phyloP scores from a whole-genome alignment of 2,113 vertebrate species.

The Choloepus hoffmanni region DNA sequence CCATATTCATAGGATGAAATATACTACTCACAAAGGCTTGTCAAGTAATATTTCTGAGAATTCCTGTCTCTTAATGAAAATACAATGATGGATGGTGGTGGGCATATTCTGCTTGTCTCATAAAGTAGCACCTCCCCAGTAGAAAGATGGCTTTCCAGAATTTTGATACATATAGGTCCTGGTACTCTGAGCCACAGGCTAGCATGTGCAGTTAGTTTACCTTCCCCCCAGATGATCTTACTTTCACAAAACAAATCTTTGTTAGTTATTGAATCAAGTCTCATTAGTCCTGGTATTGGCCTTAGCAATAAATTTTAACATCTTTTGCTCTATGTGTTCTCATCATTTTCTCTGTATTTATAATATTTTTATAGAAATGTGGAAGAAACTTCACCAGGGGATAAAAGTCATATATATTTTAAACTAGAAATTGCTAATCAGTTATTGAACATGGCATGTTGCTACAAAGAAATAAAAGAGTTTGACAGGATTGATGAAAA shows the following conservation, averaged over 20 bases:
- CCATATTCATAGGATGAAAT: conserved; percentile 6
- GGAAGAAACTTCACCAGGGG: not conserved
- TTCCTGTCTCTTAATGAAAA: not conserved
- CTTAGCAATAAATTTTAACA: not conserved
- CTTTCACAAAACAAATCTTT: not conserved
- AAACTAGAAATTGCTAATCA: not conserved
- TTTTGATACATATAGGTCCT: not conserved
- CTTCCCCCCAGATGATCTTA: not conserved
- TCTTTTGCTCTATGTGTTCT: not conserved
- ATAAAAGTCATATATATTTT: conserved; percentile 2
- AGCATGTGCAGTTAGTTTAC: not conserved
- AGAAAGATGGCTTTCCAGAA: not conserved
- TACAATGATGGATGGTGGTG: not conserved
- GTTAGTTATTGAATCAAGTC: not conserved
- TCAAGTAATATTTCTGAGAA: not conserved
- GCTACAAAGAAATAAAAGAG: not conserved
- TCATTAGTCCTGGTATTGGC: not conserved
- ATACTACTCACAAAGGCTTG: not conserved
- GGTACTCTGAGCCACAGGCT: not conserved
- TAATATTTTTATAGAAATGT: not conserved
- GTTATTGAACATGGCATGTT: not conserved
- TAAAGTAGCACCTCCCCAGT: not conserved
- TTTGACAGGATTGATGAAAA: not conserved
- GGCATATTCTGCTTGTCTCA: not conserved
- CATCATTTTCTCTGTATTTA: not conserved